Evolutionary conservation across 1,140 invertebrate species (phyloP).

Genomic region (Leptinotarsa lineolata): DNA sequence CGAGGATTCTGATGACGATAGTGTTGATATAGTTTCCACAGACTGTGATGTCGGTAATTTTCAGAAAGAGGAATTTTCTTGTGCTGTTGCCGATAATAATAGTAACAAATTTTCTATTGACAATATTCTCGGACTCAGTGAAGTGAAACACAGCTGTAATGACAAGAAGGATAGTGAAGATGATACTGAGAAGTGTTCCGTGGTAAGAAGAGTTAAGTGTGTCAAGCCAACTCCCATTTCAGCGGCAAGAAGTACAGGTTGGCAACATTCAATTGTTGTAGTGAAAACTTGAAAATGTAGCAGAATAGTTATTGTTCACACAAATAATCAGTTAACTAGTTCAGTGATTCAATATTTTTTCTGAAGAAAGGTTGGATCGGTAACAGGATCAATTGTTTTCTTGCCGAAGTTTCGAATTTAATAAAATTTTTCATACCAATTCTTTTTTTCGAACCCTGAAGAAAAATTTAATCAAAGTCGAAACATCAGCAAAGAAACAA

Average conservation of each 20-base stretch:
- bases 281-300: too few species aligned
- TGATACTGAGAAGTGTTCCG: neutral
- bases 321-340: too few species aligned
- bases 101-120: constrained; percentile 27
- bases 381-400: too few species aligned
- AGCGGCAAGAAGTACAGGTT: constrained; percentile 18
- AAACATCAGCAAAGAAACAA: too few species aligned
- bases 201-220: constrained; percentile 13
- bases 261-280: neutral
- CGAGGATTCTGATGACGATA: constrained; percentile 16
- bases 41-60: constrained; percentile 17
- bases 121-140: constrained; percentile 21
- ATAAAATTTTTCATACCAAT: too few species aligned
- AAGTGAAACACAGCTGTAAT: constrained; percentile 14
- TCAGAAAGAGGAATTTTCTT: neutral
- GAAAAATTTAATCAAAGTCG: too few species aligned
- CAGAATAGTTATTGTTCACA: too few species aligned
- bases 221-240: constrained; percentile 27
- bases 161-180: neutral
- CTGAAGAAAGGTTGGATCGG: too few species aligned
- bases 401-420: too few species aligned
- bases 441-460: too few species aligned
- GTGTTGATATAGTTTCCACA: constrained; percentile 27
- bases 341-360: too few species aligned
- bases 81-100: constrained; percentile 14